Evolutionary conservation across 2,113 vertebrate genomes (phyloP), one percentile per base, ranked within the genome.

Genomic region (Tragelaphus scriptus): DNA sequence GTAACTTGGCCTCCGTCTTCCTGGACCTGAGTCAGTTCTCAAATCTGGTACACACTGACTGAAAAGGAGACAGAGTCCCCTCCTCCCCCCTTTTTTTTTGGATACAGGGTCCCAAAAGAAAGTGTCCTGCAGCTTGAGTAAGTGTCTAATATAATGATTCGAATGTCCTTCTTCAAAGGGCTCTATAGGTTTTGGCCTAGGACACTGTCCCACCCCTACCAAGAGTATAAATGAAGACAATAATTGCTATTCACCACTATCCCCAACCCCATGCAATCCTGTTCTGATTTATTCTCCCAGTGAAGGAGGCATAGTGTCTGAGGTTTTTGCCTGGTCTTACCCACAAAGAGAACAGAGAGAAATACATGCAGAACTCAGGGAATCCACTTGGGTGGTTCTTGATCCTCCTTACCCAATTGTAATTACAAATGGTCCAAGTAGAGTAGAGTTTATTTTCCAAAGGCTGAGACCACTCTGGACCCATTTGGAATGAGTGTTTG

Each of bases 281-380:
- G 56, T 81, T 91, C 21, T 85, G 65, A 56, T 36, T 58, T 8
- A 30, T 28, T 25, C 30, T 85, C 53, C 40, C 14, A 19, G 14
- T 26, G 6, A 1, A 47, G n/a, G 21, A 30, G 53, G 6, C 3
- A 0, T 19, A 49, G 21, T 25, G 6, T 30, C 51, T 28, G 58
- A 32, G 11, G 1, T 13, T 56, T 56, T 12, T 30, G 32, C 75
- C 84, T 56, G 55, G 44, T 28, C 53, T 55, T 40, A 49, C 13
- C 36, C 47, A 68, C 63, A 14, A 8, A 19, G 85, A 17, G 47
- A 63, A n/a, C 56, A 30, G 15, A 84, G 13, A 79, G 23, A 14
- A 40, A 25, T 25, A 14, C 1, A 1, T 47, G 9, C 9, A 53
- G 47, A 85, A 26, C 15, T 59, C 13, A 44, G 65, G 5, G 14